A percentile compares a stretch with the other conserved stretches of the same genome.
Conservation (phyloP, 2,797 vertebrate species). For the Spondyliosoma cantharus region DNA sequence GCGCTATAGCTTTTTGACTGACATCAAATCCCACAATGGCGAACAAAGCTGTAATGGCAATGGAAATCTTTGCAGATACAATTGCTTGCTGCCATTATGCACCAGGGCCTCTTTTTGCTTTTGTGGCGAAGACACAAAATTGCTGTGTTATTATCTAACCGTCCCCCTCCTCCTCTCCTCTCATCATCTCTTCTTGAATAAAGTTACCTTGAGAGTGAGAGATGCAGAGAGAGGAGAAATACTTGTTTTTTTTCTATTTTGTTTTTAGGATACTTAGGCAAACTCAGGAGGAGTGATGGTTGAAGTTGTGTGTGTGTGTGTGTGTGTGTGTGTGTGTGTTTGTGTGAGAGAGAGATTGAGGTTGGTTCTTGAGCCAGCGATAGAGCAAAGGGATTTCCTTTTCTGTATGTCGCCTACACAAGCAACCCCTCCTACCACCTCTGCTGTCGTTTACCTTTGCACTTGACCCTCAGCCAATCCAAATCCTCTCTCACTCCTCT, state of each 20-base stretch:
- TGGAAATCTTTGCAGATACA: slow-evolving; percentile 78
- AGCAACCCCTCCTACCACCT: slow-evolving; percentile 28
- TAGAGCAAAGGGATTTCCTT: slow-evolving; percentile 57
- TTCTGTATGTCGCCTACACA: slow-evolving; percentile 38
- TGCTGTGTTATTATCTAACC: slow-evolving; percentile 76
- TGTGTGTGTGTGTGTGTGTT: slow-evolving; percentile 15
- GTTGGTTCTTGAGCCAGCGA: slow-evolving; percentile 53
- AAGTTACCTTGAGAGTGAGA: slow-evolving; percentile 68
- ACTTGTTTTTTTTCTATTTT: slow-evolving; percentile 10
- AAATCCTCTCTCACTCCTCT: slow-evolving; percentile 54
- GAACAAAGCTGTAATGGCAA: slow-evolving; percentile 76
- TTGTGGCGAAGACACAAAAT: slow-evolving; percentile 77
- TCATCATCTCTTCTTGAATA: slow-evolving; percentile 74
- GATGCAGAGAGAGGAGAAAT: slow-evolving; percentile 51
- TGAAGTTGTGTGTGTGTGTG: slow-evolving; percentile 8
- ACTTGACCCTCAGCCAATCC: slow-evolving; percentile 61
- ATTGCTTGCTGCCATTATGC: slow-evolving; percentile 78
- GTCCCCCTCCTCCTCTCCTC: slow-evolving; percentile 60
- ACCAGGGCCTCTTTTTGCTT: slow-evolving; percentile 71
- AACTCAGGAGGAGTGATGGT: slow-evolving; percentile 51
- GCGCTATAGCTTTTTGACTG: slow-evolving; percentile 67
- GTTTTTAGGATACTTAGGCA: slow-evolving; percentile 45
- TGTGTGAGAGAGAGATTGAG: slow-evolving; percentile 29
- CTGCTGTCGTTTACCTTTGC: slow-evolving; percentile 52
- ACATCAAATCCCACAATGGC: slow-evolving; percentile 71